Base-by-base conservation (phyloP, 1,140 invertebrate species). In the Ceratina japonica region DNA sequence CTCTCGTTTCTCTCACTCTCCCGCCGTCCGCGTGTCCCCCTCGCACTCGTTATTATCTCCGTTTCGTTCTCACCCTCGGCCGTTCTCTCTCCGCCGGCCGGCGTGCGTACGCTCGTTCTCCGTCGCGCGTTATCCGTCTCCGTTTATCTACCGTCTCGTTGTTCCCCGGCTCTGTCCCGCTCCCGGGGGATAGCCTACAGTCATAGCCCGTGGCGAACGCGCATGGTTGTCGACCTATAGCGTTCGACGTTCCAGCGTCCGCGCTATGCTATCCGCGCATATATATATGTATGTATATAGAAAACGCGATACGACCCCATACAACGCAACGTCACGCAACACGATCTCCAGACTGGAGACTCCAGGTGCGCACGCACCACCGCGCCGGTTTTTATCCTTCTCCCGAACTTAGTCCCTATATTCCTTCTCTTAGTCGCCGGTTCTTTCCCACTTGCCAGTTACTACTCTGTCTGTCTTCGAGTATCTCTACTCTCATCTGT, bases 191-290 rank as follows among this genome's bases (percentile, higher is more conserved):
- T 81, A 85, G 79, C 82, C 83, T 84, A 85, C 71, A 85, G 84
- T 79, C 84, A 85, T 75, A 85, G 84, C 82, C 84, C 66, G 79
- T 77, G 84, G 85, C 84, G 64, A 79, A 52, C 84, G 81, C 74
- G 62, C 84, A 77, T 79, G 83, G 81, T 84, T 72, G 37, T 74
- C 82, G 79, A 86, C 85, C 85, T 86, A 87, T 87, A 83, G 76
- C 86, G 82, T 87, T 81, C 79, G 80, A 86, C 79, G 84, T 83
- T 74, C 84, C 75, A 69, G 24, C 79, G 79, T 56, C 79, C 61
- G 70, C 74, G 79, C 77, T 44, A 44, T 44, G 68, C 78, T 64
- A 52, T 58, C 74, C 69, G 51, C 56, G 49, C 82, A 44, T n/a
- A n/a, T 84, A 85, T 44, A 74, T 44, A 44, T 44, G 37, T 44